Evolutionary conservation across 2,888 invertebrate species (phyloP), one percentile per base, ranked within the genome.

Genomic region (Orchestes rusci): DNA sequence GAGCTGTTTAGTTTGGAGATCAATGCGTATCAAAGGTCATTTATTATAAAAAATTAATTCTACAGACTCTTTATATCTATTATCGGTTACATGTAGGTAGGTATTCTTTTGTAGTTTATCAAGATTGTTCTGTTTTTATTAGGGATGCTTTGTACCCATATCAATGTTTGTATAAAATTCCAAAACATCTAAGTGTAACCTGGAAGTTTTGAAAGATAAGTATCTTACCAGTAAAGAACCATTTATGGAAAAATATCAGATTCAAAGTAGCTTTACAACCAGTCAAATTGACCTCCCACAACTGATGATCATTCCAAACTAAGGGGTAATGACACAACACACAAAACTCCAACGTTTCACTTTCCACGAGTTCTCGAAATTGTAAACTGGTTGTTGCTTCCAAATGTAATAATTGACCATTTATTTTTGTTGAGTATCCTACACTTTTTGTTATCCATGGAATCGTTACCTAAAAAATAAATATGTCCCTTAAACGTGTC

Each of bases 301-400:
- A 82, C 67, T 99, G 97, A 56, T 92, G 90, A 54, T 90, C 92
- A 68, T 97, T 99, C 95, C 96, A 99, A 45, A 83, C 79, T 30
- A 86, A 74, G 0, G 97, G 97, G 69, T 94, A 99, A 60, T 88
- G 84, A 57, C 86, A 86, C 60, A 80, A 78, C 2, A 95, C 76
- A 44, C 84, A 84, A 69, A 96, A 94, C 70, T 94, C 91, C 48
- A 97, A 71, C 0, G 95, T 95, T 71, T 97, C 96, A 65, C 93
- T 91, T 61, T 92, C 88, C 2, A 94, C 82, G 54, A 99, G 73
- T 64, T 92, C 91, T 49, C 96, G 79, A 68, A 90, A 96, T 65
- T 74, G 87, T 37, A 99, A 73, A 70, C 95, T 95, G 0, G 97
- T 96, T 0, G 95, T 94, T 0, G 92, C 91, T 69, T 97, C 96